phyloP scores from a whole-genome alignment of 2,888 invertebrate species.

The Amitus sp. region DNA sequence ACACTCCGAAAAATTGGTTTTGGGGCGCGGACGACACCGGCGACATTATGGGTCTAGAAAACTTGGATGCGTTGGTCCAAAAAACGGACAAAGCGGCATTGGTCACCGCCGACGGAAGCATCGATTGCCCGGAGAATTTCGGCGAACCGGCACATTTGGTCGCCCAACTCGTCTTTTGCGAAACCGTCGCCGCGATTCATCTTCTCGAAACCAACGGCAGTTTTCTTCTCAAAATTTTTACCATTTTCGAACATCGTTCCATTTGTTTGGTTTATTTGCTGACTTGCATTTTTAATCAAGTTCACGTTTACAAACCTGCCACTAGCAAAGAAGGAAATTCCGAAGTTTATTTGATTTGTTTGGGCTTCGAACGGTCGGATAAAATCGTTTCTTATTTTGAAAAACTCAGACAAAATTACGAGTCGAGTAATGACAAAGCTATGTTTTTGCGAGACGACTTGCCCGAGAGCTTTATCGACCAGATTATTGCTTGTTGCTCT shows the following conservation, averaged over 20 bases:
- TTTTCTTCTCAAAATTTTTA: slow-evolving; percentile 90
- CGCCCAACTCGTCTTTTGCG: slow-evolving; percentile 83
- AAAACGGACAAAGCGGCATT: slow-evolving; percentile 68
- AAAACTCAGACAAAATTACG: slow-evolving; percentile 67
- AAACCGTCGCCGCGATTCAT: slow-evolving; percentile 80
- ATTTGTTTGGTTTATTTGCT: slow-evolving; percentile 83
- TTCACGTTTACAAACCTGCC: slow-evolving; percentile 86
- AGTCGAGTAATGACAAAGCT: slow-evolving; percentile 62
- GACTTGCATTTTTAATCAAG: slow-evolving; percentile 77
- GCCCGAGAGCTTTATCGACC: slow-evolving; percentile 72
- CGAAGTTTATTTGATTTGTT: slow-evolving; percentile 87
- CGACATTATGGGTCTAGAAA: slow-evolving; percentile 78
- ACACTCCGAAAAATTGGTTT: slow-evolving; percentile 83
- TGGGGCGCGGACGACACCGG: slow-evolving; percentile 90
- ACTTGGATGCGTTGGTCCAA: slow-evolving; percentile 73
- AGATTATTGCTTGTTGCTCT: slow-evolving; percentile 73
- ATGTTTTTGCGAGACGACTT: slow-evolving; percentile 73
- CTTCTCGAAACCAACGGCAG: slow-evolving; percentile 78
- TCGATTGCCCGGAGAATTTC: slow-evolving; percentile 87
- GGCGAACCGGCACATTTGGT: slow-evolving; percentile 88
- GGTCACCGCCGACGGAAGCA: slow-evolving; percentile 94
- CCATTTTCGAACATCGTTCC: slow-evolving; percentile 86
- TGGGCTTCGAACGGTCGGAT: slow-evolving; percentile 69
- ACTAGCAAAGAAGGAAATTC: slow-evolving; percentile 97
- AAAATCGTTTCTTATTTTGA: slow-evolving; percentile 65